These are phyloP conservation scores for Drosophila subpulchrella DNA, from an alignment of 1,140 invertebrate genomes.

Conservation along the genomic window DNA sequence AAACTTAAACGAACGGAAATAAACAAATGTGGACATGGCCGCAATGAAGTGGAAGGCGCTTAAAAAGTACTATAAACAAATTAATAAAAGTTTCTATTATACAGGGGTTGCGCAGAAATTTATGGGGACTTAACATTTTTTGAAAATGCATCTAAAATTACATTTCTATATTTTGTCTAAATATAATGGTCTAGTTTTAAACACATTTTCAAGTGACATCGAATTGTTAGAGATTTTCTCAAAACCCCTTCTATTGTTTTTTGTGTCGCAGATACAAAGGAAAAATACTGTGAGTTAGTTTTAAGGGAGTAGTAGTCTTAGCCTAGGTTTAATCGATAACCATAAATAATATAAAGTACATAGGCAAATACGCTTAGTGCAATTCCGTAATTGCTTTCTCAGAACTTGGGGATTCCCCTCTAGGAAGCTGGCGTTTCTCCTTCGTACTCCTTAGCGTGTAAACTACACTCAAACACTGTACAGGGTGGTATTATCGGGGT, in stretches of 20 bases:
- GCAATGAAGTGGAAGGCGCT: slow-evolving; percentile 6
- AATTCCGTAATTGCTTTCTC: slow-evolving; percentile 21
- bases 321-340: slow-evolving; percentile 32
- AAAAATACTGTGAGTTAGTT: slow-evolving; percentile 9
- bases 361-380: slow-evolving; percentile 24
- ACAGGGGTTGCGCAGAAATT: neutral
- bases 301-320: slow-evolving; percentile 1
- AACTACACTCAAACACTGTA: slow-evolving; percentile 55
- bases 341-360: slow-evolving; percentile 52
- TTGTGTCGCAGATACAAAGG: neutral
- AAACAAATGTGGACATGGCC: slow-evolving; percentile 1
- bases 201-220: neutral
- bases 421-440: slow-evolving; percentile 20
- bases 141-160: neutral
- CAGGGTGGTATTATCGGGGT: slow-evolving; percentile 74
- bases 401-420: slow-evolving; percentile 30
- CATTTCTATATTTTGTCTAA: no score
- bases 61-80: slow-evolving; percentile 11
- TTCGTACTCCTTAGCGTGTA: slow-evolving; percentile 3
- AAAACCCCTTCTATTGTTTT: neutral
- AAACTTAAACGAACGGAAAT: slow-evolving; percentile 19
- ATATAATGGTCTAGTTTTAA: neutral
- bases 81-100: slow-evolving; percentile 1
- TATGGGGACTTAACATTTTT: neutral
- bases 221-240: neutral